Evolutionary conservation across 2,888 invertebrate species (phyloP), one percentile per base, ranked within the genome.

Genomic region (Chymomyza fuscimana): DNA sequence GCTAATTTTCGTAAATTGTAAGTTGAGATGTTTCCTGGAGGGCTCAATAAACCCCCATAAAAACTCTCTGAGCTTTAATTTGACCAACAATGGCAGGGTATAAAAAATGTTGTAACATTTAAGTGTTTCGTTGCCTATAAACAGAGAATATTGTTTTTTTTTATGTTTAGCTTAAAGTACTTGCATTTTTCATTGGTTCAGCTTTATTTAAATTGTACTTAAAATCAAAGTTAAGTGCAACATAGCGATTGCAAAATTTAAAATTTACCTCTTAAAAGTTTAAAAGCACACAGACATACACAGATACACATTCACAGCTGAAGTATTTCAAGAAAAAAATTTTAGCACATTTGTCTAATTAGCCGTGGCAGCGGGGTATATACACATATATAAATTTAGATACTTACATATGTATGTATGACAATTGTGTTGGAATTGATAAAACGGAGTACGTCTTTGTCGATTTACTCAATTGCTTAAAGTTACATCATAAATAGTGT

Each of bases 141-240:
- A 52, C 59, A 69, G 69, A 65, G 68, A 74, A 65, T 81, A 40
- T 73, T 77, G 77, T 69, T 60, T 62, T 50, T 61, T n/a, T 52
- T 46, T 46, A 40, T 29, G n/a, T 46, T 67, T 40, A n/a, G 56
- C 54, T 7, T 59, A 52, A 60, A 25, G 62, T 54, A 19, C 54
- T 54, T 16, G 54, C 15, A 54, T 19, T 72, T 74, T 74, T 73
- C 76, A 77, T 77, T 74, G 78, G 71, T 73, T 69, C 69, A 69
- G 67, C 63, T 73, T 74, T 73, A 73, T 62, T 75, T 74, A 74
- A 76, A 76, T 76, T 73, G 86, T 83, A 81, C 79, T 87, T 81
- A 68, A 73, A 81, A 69, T 82, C 87, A 87, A 88, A 86, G 86
- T 89, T 86, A 86, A 86, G 86, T 88, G 86, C 86, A 80, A 71